phyloP scores from a whole-genome alignment of 2,797 vertebrate species.

The Platyrinchus mystaceus region DNA sequence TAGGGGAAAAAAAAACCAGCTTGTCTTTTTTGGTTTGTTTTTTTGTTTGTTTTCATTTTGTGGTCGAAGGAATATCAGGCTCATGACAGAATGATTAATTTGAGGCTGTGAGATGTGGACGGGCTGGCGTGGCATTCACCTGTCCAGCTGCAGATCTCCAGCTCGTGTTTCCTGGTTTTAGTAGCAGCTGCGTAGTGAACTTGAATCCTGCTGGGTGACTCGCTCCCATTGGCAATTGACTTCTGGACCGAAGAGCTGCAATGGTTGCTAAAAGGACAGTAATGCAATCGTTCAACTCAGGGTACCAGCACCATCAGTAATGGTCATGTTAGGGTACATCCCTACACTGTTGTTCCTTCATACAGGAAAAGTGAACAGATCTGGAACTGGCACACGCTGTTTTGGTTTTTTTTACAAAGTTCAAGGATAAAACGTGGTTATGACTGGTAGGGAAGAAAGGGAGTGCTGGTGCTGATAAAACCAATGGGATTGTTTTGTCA shows the following conservation, averaged over 20 bases:
- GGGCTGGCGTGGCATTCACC: background rate
- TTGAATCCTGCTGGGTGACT: background rate
- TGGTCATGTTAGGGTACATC: background rate
- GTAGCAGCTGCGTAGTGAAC: background rate
- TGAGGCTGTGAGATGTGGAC: background rate
- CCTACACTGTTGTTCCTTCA: accelerated
- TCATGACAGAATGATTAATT: background rate
- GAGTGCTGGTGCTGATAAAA: background rate
- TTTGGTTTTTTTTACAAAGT: background rate
- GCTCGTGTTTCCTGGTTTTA: background rate
- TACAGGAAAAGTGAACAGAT: accelerated
- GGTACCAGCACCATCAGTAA: accelerated
- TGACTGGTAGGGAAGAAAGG: background rate
- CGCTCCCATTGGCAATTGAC: accelerated
- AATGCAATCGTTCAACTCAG: background rate
- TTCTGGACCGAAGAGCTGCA: background rate
- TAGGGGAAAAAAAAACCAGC: background rate
- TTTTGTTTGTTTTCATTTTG: background rate
- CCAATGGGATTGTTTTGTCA: background rate
- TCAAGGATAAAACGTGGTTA: background rate
- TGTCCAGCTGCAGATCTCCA: background rate
- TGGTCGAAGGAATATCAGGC: background rate
- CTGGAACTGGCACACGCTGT: accelerated
- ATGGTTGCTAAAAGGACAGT: background rate
- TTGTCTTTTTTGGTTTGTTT: accelerated